Evolutionary conservation across 2,113 vertebrate species (phyloP).

Genomic region (Hypomesus transpacificus): DNA sequence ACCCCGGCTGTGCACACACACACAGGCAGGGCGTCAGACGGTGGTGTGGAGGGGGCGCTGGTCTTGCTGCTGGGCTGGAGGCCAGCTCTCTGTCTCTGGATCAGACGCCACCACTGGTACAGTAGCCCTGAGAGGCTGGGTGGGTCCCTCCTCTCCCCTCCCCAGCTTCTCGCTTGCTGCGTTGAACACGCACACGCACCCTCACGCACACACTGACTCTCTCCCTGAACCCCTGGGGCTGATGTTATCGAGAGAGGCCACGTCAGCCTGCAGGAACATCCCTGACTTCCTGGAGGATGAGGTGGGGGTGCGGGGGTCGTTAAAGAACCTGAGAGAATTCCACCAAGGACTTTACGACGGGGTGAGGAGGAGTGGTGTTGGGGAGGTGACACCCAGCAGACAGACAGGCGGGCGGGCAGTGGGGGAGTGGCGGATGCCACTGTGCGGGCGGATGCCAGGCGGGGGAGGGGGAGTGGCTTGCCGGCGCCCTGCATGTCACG

Average conservation of each 20-base stretch:
- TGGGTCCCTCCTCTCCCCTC: constrained; percentile 6
- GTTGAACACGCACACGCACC: not conserved
- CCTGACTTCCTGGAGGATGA: not conserved
- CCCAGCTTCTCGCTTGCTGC: constrained; percentile 3
- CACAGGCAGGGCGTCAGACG: not conserved
- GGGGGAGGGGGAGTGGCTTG: not conserved
- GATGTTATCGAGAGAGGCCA: not conserved
- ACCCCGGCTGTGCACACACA: constrained; percentile 45
- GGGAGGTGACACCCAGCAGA: not conserved
- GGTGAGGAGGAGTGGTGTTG: not conserved
- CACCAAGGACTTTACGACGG: not conserved
- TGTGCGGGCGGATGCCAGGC: not conserved
- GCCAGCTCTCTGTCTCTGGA: constrained; percentile 3
- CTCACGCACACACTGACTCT: not conserved
- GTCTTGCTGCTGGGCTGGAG: not conserved
- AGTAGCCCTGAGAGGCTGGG: not conserved
- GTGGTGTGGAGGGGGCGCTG: not conserved
- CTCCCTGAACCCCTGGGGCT: not conserved
- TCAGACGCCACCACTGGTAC: not conserved
- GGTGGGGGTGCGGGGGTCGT: not conserved
- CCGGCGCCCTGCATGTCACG: too few relatives aligned
- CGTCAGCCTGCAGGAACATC: constrained; percentile 1
- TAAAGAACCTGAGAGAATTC: not conserved
- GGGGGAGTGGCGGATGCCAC: not conserved
- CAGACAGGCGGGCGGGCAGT: not conserved